Conservation (phyloP, 2,113 vertebrate species). For the Ochotona curzoniae region DNA sequence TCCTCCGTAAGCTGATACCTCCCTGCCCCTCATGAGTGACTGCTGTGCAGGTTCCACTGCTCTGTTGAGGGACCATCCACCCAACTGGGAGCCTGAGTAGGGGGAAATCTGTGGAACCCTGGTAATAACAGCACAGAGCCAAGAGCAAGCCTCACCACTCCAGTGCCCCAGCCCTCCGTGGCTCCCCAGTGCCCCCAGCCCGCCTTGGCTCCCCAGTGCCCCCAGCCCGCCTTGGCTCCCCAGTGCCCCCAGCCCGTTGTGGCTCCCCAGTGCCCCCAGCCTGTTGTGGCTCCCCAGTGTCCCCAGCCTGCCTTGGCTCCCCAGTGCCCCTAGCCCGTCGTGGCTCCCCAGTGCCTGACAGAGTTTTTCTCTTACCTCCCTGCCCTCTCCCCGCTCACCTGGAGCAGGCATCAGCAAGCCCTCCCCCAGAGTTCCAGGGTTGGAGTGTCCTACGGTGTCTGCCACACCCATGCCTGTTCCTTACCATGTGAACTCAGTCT, state of each 20-base stretch:
- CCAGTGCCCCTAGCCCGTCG: neutral
- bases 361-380: neutral
- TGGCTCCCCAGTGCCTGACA: neutral
- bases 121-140: neutral
- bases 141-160: neutral
- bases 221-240: too few relatives aligned
- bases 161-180: too few relatives aligned
- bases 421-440: neutral
- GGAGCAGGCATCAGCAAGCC: neutral
- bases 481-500: neutral
- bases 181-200: too few relatives aligned
- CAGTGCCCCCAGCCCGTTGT: too few relatives aligned
- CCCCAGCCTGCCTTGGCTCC: neutral
- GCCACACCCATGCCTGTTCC: neutral
- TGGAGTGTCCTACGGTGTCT: neutral
- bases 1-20: neutral
- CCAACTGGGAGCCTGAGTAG: neutral
- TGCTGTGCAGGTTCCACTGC: constrained; percentile 4
- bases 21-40: neutral
- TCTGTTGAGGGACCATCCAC: neutral
- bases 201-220: too few relatives aligned
- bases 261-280: too few relatives aligned
- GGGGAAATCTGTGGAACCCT: neutral
- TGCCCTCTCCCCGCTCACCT: neutral
- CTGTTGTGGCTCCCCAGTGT: neutral